Evolutionary conservation across 37 sponge, comb jelly and placozoan species (phyloP).

Genomic region (Crambe crambe): DNA sequence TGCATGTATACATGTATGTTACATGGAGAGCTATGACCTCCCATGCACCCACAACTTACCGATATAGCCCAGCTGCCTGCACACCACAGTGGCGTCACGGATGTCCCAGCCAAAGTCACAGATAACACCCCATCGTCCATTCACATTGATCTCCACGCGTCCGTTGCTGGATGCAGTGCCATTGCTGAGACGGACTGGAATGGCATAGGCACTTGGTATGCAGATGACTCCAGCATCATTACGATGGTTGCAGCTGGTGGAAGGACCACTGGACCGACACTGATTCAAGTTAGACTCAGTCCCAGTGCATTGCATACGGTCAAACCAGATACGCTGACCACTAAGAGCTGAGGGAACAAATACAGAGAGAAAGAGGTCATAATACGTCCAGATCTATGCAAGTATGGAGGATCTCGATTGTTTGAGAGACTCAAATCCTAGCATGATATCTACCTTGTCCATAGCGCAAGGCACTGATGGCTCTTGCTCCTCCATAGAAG

Average conservation of each 20-base stretch:
- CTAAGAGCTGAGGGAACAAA: not conserved
- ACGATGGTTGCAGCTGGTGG: constrained; percentile 30
- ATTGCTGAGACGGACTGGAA: constrained; percentile 41
- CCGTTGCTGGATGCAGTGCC: constrained; percentile 31
- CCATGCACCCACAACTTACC: too few species aligned
- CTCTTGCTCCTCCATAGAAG: constrained; percentile 25
- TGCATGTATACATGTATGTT: too few species aligned
- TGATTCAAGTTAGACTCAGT: constrained; percentile 27
- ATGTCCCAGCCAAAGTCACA: constrained; percentile 33
- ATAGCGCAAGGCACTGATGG: constrained; percentile 20
- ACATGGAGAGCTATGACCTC: too few species aligned
- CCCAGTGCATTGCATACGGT: constrained; percentile 36
- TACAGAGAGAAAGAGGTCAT: constrained; percentile 4
- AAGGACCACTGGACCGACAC: constrained; percentile 15
- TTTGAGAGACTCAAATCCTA: too few species aligned
- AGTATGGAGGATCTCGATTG: too few species aligned
- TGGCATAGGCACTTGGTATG: constrained; percentile 11
- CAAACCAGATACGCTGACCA: constrained; percentile 40
- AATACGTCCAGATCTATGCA: too few species aligned
- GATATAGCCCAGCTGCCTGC: constrained; percentile 50
- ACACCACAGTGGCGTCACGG: constrained; percentile 38
- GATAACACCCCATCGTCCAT: constrained; percentile 38
- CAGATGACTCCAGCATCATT: constrained; percentile 63
- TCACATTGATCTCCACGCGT: constrained; percentile 32
- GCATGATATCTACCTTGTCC: constrained; percentile 29